phyloP scores from a whole-genome alignment of 1,140 invertebrate genomes.

The Diploscapter pachys region DNA sequence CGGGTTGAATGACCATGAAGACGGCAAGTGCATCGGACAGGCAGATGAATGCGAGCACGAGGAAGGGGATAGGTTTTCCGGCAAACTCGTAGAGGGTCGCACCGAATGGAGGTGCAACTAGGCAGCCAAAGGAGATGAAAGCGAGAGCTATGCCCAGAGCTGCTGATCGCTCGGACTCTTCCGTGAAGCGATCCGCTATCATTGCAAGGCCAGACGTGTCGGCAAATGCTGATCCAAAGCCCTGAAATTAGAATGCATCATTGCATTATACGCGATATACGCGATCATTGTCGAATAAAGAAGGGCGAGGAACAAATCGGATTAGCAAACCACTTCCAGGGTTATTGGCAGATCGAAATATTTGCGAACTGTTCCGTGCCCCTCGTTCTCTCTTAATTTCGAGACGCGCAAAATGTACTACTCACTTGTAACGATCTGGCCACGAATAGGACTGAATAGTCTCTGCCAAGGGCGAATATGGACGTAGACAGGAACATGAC shows the following conservation, averaged over 20 bases:
- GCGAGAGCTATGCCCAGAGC: slow-evolving; percentile 94
- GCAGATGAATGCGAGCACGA: slow-evolving; percentile 89
- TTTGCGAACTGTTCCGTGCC: no score
- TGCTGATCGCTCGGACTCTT: slow-evolving; percentile 87
- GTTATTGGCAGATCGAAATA: no score
- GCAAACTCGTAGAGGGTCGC: slow-evolving; percentile 93
- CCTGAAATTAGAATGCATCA: slow-evolving; percentile 60
- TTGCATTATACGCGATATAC: no score
- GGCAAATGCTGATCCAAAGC: slow-evolving; percentile 96
- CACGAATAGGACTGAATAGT: slow-evolving; percentile 92
- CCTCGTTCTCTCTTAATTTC: no score
- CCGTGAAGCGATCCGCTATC: slow-evolving; percentile 97
- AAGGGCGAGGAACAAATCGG: no score
- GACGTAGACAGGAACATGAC: slow-evolving; percentile 98
- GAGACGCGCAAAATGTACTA: background rate
- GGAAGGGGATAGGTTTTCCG: slow-evolving; percentile 94
- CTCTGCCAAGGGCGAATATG: slow-evolving; percentile 93
- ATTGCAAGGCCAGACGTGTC: slow-evolving; percentile 96
- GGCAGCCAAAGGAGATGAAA: slow-evolving; percentile 97
- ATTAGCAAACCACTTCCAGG: no score
- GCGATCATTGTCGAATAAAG: no score
- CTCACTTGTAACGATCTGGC: slow-evolving; percentile 83
- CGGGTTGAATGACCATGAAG: slow-evolving; percentile 89
- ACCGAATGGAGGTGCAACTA: slow-evolving; percentile 99
- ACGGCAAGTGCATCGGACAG: slow-evolving; percentile 89